Base-by-base conservation (phyloP, 2,797 vertebrate species). In the Gastrophryne carolinensis region DNA sequence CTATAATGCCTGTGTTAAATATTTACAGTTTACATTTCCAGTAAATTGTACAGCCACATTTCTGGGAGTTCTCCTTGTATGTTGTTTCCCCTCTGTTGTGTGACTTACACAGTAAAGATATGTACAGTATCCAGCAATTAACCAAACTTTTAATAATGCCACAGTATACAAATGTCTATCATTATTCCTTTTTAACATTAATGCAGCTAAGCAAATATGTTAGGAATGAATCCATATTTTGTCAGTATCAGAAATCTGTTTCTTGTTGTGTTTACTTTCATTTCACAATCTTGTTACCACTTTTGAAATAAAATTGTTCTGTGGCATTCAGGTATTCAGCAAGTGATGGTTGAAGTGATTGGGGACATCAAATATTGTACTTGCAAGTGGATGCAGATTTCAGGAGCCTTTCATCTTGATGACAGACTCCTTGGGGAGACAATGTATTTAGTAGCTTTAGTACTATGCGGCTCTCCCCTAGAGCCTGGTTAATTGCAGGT, bases 311-410 rank as follows among this genome's bases (percentile, higher is more conserved):
- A 52, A 63, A 49, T 15, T 52, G n/a, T 52, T 60, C 52, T 21
- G n/a, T 57, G 13, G 15, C 12, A 35, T 21, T 29, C 27, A 41
- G 15, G 3, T 41, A n/a, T 52, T 72, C 21, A 61, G 47, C n/a
- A 34, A 60, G 19, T 17, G 56, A 37, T 37, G 26, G 41, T 27
- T 53, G 29, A 53, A 49, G 50, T 41, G 27, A 71, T 30, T 71
- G 30, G 35, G 19, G n/a, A n/a, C 47, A 53, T 52, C 9, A 60
- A 39, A 57, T 24, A 15, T 29, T 44, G 39, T 44, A 44, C 17
- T 30, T 70, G 67, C 75, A 71, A 60, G 67, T 77, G 60, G 67
- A 71, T 71, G 17, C 58, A 64, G 50, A 64, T 71, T 77, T 71
- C 37, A 58, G 57, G 35, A 57, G 24, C 27, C 50, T 77, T 64